phyloP scores from a whole-genome alignment of 2,113 vertebrate species.

The Microtus richardsoni region DNA sequence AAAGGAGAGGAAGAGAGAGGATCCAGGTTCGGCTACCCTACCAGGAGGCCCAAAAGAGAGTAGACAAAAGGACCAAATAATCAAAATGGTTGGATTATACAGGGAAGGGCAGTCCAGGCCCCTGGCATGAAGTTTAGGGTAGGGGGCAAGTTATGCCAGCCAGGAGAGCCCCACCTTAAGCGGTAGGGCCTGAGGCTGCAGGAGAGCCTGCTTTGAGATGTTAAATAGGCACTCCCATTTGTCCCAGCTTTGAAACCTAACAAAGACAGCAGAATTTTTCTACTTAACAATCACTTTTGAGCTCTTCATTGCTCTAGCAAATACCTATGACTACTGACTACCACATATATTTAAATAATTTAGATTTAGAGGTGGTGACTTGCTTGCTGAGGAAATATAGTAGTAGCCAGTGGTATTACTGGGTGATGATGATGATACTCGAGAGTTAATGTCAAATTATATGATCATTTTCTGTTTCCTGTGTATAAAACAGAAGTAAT shows the following conservation, averaged over 20 bases:
- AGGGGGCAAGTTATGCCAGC: neutral
- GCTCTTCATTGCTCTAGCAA: constrained; percentile 20
- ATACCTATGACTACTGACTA: neutral
- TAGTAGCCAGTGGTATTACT: neutral
- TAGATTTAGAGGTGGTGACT: neutral
- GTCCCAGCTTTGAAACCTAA: neutral
- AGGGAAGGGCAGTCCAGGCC: neutral
- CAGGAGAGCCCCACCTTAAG: neutral
- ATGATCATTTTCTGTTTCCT: neutral
- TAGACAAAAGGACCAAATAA: neutral
- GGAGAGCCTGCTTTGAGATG: neutral
- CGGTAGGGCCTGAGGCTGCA: neutral
- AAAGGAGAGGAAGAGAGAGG: neutral
- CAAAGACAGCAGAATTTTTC: constrained; percentile 40
- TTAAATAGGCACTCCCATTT: neutral
- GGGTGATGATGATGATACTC: neutral
- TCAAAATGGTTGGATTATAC: neutral
- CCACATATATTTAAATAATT: neutral
- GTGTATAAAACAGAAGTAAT: neutral
- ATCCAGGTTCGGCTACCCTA: neutral
- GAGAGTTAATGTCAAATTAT: constrained; percentile 9
- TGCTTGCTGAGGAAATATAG: constrained; percentile 4
- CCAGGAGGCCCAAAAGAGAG: neutral
- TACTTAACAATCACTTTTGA: constrained; percentile 55
- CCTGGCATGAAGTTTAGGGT: neutral